Conservation (phyloP, 2,888 invertebrate species). For the Scelioninae gen. 1 region DNA sequence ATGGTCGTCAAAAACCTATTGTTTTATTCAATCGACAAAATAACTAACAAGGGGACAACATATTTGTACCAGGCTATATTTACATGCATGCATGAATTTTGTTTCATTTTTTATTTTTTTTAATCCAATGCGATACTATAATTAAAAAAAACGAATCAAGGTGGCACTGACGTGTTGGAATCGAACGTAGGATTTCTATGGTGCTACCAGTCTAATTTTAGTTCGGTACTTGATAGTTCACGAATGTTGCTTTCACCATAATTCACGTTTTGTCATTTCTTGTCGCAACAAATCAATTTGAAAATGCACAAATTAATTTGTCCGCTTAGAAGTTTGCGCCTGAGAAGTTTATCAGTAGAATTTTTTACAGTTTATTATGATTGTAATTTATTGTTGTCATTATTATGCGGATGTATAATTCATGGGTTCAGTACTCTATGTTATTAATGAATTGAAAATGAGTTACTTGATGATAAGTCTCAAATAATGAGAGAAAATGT, state of each 20-base stretch:
- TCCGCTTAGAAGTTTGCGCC: neutral
- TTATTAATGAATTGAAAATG: slow-evolving; percentile 27
- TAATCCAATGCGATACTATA: neutral
- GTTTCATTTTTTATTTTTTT: neutral
- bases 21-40: no score
- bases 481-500: neutral
- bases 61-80: no score
- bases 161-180: neutral
- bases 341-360: neutral
- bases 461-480: slow-evolving; percentile 20
- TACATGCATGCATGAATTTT: no score
- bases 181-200: slow-evolving; percentile 9
- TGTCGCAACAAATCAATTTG: slow-evolving; percentile 22
- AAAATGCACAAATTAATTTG: slow-evolving; percentile 19
- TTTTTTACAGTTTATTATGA: slow-evolving; percentile 8
- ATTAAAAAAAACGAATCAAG: slow-evolving; percentile 1
- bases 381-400: slow-evolving; percentile 27
- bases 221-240: slow-evolving; percentile 4
- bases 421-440: neutral
- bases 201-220: slow-evolving; percentile 14
- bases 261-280: slow-evolving; percentile 29
- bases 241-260: slow-evolving; percentile 17
- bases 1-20: no score
- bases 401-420: slow-evolving; percentile 25
- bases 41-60: no score